Base-by-base conservation (phyloP, 1,140 invertebrate species). In the Drosophila dunni region DNA sequence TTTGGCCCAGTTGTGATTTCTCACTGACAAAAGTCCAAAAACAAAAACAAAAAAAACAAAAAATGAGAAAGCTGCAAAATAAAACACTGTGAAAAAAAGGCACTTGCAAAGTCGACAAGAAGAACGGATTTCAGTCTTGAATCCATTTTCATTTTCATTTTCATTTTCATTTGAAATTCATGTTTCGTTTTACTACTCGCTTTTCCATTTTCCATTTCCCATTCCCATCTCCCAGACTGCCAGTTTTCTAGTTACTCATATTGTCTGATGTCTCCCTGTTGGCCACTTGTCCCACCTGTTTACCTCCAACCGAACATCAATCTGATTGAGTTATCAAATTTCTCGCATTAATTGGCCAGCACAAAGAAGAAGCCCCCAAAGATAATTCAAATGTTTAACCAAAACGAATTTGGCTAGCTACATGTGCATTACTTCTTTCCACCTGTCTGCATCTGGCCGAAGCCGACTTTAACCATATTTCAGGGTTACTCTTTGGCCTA, bases 141-240 rank as follows among this genome's bases (percentile, higher is more conserved):
- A 44, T 44, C 63, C 36, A 45, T 69, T 77, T 75, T 60, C 56
- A 29, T 34, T 53, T 36, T 33, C 11, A 29, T 42, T 24, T 11
- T 57, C 44, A 11, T 34, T 36, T 48, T 36, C 73, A 80, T 75
- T 80, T 69, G 8, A 63, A 84, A 84, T 84, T 84, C 78, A 84
- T 76, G 80, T 79, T 79, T 83, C 72, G 64, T 72, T 76, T 73
- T 72, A 56, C 66, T 34, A 79, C 51, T 68, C 53, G 58, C 67
- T 65, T 79, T 66, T 58, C 36, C 62, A 40, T 36, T 54, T 54
- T 0, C 24, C 11, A 34, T 9, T 53, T 53, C 7, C 36, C 36
- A 42, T 54, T 54, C 3, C 24, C 11, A 34, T 9, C 36, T 53
- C 7, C 36, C 36, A 42, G 24, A 5, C 6, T 8, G 24, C 29